Evolutionary conservation across 2,888 invertebrate species (phyloP).

Genomic region (Hydroisotoma schaefferi): DNA sequence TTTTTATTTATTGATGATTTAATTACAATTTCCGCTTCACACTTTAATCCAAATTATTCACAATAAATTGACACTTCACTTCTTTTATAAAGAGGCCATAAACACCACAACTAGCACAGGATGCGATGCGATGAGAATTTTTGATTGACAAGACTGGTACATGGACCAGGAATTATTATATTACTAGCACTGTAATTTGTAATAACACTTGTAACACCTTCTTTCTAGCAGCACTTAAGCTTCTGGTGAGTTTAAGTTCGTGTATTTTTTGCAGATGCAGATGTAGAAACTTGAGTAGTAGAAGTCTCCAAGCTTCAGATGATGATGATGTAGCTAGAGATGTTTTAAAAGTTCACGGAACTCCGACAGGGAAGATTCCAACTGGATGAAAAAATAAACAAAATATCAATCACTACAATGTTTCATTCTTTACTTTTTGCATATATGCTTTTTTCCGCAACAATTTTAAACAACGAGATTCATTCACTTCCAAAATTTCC

Average conservation of each 20-base stretch:
- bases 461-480: too few relatives aligned
- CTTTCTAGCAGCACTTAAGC: too few relatives aligned
- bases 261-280: too few relatives aligned
- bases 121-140: too few relatives aligned
- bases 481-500: too few relatives aligned
- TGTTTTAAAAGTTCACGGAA: not conserved
- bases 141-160: too few relatives aligned
- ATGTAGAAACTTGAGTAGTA: not conserved
- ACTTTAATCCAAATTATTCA: not conserved
- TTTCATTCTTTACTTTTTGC: not conserved
- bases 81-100: not conserved
- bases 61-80: not conserved
- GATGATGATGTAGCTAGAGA: not conserved
- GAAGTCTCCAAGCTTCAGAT: not conserved
- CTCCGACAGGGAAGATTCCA: not conserved
- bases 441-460: too few relatives aligned
- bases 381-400: conserved; percentile 28
- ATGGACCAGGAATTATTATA: too few relatives aligned
- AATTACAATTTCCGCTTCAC: not conserved
- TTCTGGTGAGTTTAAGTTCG: too few relatives aligned
- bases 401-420: conserved; percentile 23
- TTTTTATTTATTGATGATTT: not conserved
- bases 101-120: not conserved
- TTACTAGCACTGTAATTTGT: too few relatives aligned
- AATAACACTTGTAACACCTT: too few relatives aligned